Evolutionary conservation across 1,140 invertebrate genomes (phyloP), one percentile per base, ranked within the genome.

Genomic region (Fopius arisanus): DNA sequence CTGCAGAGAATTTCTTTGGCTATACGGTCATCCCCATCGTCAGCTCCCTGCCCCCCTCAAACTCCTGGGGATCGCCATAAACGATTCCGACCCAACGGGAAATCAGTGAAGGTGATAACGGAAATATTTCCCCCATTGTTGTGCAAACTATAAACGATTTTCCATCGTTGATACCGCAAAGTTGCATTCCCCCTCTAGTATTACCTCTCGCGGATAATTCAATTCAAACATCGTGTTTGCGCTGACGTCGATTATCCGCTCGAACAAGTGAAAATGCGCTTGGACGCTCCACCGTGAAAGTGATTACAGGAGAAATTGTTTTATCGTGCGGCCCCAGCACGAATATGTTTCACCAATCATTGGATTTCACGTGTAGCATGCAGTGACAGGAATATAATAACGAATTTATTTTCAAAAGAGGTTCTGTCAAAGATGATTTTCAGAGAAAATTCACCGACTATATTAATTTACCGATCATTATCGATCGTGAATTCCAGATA

Each of bases 251-350:
- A 59, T 59, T 59, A 59, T 59, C 23, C 54, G 23, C 6, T 59
- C 19, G 54, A 59, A 23, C 23, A 23, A 21, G 19, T 59, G 14
- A 59, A 59, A 59, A 59, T 59, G 54, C 23, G 54, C 54, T 59
- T 28, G 54, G 54, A 59, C 54, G 54, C 19, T 14, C 43, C n/a
- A 12, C 12, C 43, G 43, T 48, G 43, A 48, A 48, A 48, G 54
- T 59, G 54, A 59, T 59, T 59, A 59, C 23, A 19, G 54, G 21
- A 59, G 54, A 59, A 59, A 59, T 59, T 59, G 54, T 59, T 59
- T 59, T 59, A 59, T 59, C 54, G 54, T 26, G 19, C 14, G 23
- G 3, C 7, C 12, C 10, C 54, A 10, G 54, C 12, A 3, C 23
- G 23, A 23, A 7, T 59, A 59, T 59, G 23, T 59, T 26, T 59